Percentiles rank a stretch among this genome's conserved stretches.
Evolutionary conservation across 2,888 invertebrate genomes (phyloP).

Genomic region (Gnatocerus cornutus): DNA sequence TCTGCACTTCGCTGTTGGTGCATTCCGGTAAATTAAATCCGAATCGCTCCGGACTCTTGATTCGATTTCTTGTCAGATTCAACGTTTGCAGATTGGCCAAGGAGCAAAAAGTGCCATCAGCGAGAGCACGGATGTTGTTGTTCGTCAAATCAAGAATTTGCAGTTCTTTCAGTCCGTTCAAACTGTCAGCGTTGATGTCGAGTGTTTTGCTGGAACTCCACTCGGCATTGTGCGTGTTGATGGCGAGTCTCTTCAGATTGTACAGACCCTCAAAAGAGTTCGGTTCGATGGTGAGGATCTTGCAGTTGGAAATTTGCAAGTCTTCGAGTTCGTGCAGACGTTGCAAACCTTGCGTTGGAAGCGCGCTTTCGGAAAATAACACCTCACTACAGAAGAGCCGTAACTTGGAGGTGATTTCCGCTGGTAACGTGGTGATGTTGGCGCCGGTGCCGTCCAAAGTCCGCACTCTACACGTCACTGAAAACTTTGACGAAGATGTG

Average conservation of each 20-base stretch:
- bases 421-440: slow-evolving; percentile 78
- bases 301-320: slow-evolving; percentile 85
- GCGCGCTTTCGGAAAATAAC: slow-evolving; percentile 84
- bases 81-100: slow-evolving; percentile 85
- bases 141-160: slow-evolving; percentile 86
- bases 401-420: slow-evolving; percentile 83
- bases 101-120: slow-evolving; percentile 86
- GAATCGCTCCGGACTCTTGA: slow-evolving; percentile 84
- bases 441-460: slow-evolving; percentile 81
- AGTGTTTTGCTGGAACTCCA: slow-evolving; percentile 85
- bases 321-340: slow-evolving; percentile 84
- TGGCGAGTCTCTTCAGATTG: slow-evolving; percentile 84
- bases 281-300: slow-evolving; percentile 83
- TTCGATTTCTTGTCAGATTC: slow-evolving; percentile 89
- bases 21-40: slow-evolving; percentile 79
- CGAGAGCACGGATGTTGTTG: slow-evolving; percentile 88
- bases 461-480: slow-evolving; percentile 80
- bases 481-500: slow-evolving; percentile 71
- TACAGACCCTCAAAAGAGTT: slow-evolving; percentile 87
- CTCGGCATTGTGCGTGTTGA: slow-evolving; percentile 86
- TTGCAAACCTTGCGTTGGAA: slow-evolving; percentile 80
- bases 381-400: slow-evolving; percentile 85
- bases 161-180: slow-evolving; percentile 86
- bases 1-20: slow-evolving; percentile 81
- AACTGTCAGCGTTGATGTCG: slow-evolving; percentile 81